These are phyloP conservation scores for Parauchenoglanis ngamensis DNA, from an alignment of 2,797 vertebrate species.

Conservation along the genomic window DNA sequence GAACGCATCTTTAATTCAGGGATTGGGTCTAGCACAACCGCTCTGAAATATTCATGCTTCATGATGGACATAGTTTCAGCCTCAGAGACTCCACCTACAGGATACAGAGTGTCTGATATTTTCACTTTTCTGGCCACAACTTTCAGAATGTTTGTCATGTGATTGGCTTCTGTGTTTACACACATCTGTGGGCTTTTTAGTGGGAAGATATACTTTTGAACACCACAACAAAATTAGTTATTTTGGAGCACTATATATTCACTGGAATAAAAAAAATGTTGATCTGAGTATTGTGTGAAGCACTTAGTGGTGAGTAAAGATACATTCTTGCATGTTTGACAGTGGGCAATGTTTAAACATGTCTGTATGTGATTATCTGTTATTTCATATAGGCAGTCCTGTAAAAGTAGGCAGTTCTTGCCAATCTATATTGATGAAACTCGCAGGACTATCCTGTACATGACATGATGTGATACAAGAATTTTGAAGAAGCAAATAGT, in stretches of 20 bases:
- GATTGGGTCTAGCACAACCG: slow-evolving; percentile 66
- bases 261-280: background rate
- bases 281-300: background rate
- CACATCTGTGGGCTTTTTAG: background rate
- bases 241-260: background rate
- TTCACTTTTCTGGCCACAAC: background rate
- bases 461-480: background rate
- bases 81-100: background rate
- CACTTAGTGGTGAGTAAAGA: background rate
- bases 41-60: slow-evolving; percentile 72
- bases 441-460: background rate
- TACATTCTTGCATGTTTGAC: background rate
- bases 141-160: background rate
- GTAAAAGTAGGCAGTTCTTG: background rate
- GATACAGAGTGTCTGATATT: background rate
- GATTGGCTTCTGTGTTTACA: background rate
- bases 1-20: slow-evolving; percentile 79
- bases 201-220: background rate
- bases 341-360: background rate
- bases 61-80: slow-evolving; percentile 6
- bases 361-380: background rate
- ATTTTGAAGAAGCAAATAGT: background rate
- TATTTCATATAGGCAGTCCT: background rate
- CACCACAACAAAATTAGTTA: background rate
- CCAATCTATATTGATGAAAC: background rate